Percentiles rank a stretch among this genome's conserved stretches.
phyloP scores from a whole-genome alignment of 2,888 invertebrate species.

The Piscicola geometra region DNA sequence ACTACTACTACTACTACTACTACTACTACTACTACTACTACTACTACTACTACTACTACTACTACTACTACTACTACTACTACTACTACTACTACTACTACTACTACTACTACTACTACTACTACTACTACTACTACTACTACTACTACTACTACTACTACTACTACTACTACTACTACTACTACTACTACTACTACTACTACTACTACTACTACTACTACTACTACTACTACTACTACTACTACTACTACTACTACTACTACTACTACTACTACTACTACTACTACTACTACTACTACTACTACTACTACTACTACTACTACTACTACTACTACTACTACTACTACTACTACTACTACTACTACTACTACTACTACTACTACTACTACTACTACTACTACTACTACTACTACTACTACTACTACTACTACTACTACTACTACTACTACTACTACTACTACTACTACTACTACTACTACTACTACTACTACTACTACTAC shows the following conservation, averaged over 20 bases:
- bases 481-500: slow-evolving; percentile 30
- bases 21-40: slow-evolving; percentile 18
- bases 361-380: slow-evolving; percentile 18
- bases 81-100: slow-evolving; percentile 18
- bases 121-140: slow-evolving; percentile 18
- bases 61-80: slow-evolving; percentile 18
- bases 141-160: slow-evolving; percentile 18
- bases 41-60: slow-evolving; percentile 18
- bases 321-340: slow-evolving; percentile 18
- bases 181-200: slow-evolving; percentile 18
- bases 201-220: slow-evolving; percentile 18
- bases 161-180: slow-evolving; percentile 18
- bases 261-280: slow-evolving; percentile 18
- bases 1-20: slow-evolving; percentile 18
- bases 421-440: slow-evolving; percentile 30
- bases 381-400: slow-evolving; percentile 18
- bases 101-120: slow-evolving; percentile 18
- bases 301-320: slow-evolving; percentile 18
- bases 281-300: slow-evolving; percentile 18
- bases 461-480: slow-evolving; percentile 30
- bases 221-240: slow-evolving; percentile 18
- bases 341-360: slow-evolving; percentile 18
- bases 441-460: slow-evolving; percentile 30
- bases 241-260: slow-evolving; percentile 18
- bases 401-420: slow-evolving; percentile 27